Conservation (phyloP, 2,797 vertebrate genomes). For the Psittacula derbiana region DNA sequence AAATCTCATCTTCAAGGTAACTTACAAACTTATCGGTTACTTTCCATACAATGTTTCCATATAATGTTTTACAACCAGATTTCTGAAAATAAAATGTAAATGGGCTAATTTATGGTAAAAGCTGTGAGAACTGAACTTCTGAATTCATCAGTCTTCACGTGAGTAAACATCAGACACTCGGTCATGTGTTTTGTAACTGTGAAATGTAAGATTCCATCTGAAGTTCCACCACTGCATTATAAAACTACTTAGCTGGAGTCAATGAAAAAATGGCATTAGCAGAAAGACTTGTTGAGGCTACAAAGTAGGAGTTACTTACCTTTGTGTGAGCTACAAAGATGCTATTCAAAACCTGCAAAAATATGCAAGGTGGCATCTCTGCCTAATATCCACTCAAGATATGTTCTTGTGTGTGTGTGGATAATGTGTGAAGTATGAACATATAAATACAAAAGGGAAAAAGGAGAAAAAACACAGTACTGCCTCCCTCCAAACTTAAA, state of each 20-base stretch:
- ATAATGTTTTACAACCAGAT: not conserved
- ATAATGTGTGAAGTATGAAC: slow-evolving; percentile 25
- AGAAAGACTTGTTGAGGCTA: slow-evolving; percentile 5
- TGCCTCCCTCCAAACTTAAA: not conserved
- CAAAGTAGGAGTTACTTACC: slow-evolving; percentile 64
- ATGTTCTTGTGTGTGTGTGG: slow-evolving; percentile 6
- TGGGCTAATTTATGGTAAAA: not conserved
- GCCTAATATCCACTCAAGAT: not conserved
- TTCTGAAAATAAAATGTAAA: not conserved
- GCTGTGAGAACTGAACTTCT: not conserved
- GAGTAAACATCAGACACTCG: not conserved
- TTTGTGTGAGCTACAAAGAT: slow-evolving; percentile 29
- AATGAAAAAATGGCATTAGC: not conserved
- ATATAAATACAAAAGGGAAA: not conserved
- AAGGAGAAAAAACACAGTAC: not conserved
- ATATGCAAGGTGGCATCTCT: slow-evolving; percentile 29
- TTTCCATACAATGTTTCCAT: not conserved
- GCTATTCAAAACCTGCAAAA: slow-evolving; percentile 64
- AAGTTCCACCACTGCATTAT: not conserved
- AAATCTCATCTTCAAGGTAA: not conserved
- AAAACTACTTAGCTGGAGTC: not conserved
- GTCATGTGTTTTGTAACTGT: not conserved
- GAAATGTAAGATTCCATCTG: not conserved
- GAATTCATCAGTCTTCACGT: not conserved
- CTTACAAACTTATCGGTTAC: not conserved